Evolutionary conservation across 2,113 vertebrate genomes (phyloP).

Genomic region (Pachyramphus minor): DNA sequence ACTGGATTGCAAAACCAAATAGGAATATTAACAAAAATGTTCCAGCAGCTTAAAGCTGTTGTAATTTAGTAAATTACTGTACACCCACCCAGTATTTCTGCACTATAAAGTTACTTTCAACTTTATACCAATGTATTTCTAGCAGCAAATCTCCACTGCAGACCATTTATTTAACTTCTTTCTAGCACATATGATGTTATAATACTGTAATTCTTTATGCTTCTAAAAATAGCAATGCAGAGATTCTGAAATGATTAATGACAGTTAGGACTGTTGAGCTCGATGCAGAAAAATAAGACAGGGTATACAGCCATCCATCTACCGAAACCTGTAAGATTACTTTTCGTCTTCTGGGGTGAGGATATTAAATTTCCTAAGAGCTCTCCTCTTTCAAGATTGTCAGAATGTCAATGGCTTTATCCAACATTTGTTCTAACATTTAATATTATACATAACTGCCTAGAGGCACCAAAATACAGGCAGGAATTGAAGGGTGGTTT

Average conservation of each 20-base stretch:
- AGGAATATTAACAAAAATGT: slow-evolving; percentile 53
- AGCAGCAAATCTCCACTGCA: slow-evolving; percentile 11
- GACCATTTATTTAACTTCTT: slow-evolving; percentile 18
- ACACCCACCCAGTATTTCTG: background rate
- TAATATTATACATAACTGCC: background rate
- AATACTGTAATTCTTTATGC: slow-evolving; percentile 40
- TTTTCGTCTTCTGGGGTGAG: slow-evolving; percentile 20
- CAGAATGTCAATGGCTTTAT: background rate
- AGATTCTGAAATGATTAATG: slow-evolving; percentile 62
- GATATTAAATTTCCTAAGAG: slow-evolving; percentile 25
- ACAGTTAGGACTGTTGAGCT: slow-evolving; percentile 39
- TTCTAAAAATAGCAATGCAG: slow-evolving; percentile 25
- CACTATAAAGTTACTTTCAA: slow-evolving; percentile 32
- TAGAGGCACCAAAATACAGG: background rate
- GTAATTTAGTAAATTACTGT: slow-evolving; percentile 46
- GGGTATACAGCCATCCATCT: slow-evolving; percentile 35
- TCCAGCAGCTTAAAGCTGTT: slow-evolving; percentile 34
- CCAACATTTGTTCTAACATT: slow-evolving; percentile 1
- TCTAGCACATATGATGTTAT: background rate
- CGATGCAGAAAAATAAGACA: slow-evolving; percentile 25
- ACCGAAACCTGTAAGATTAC: slow-evolving; percentile 42
- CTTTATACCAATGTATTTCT: slow-evolving; percentile 13
- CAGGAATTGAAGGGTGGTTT: background rate
- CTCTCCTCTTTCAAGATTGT: background rate
- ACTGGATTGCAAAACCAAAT: slow-evolving; percentile 51